Base-by-base conservation (phyloP, 2,888 invertebrate species). In the Lapara coniferarum region DNA sequence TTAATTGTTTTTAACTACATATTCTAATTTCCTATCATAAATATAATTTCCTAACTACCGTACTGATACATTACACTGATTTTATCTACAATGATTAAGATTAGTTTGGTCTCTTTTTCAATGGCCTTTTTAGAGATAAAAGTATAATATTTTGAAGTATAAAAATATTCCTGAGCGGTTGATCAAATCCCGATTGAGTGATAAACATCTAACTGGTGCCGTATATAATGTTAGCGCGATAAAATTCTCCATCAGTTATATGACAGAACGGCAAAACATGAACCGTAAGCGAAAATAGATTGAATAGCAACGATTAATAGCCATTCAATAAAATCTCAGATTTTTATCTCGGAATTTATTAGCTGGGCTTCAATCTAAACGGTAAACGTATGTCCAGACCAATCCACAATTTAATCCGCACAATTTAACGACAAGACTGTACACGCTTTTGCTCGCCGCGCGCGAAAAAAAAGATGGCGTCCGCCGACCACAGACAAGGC, bases 391-490 rank as follows among this genome's bases (percentile, higher is more conserved):
- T 69, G 57, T 56, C 70, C 71, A 71, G 56, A 49, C 71, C 71
- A 70, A 74, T 75, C 72, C 73, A 72, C 76, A 74, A 75, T 78
- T 79, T 80, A 80, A 80, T 81, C 78, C 75, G 71, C 71, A 74
- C 78, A 77, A 77, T 81, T 83, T 70, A 74, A 75, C 74, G 72
- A 72, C 72, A 73, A 67, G 72, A 67, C 68, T 67, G 71, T 69
- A 75, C 71, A 70, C 59, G 71, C 71, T 71, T 73, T 78, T 73
- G 71, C 77, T 58, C 67, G 68, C 59, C 56, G 73, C 77, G 76
- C 75, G 72, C 63, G 68, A 77, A 75, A 78, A 77, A 73, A 78
- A 78, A 75, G 70, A 82, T 82, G 86, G 84, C 86, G 80, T 78
- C 80, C 76, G 70, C 51, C 75, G 70, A 66, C 70, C 77, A 75